A percentile compares a stretch with the other conserved stretches of the same genome.
Conservation (phyloP, 2,888 invertebrate species). For the Metellina segmentata region DNA sequence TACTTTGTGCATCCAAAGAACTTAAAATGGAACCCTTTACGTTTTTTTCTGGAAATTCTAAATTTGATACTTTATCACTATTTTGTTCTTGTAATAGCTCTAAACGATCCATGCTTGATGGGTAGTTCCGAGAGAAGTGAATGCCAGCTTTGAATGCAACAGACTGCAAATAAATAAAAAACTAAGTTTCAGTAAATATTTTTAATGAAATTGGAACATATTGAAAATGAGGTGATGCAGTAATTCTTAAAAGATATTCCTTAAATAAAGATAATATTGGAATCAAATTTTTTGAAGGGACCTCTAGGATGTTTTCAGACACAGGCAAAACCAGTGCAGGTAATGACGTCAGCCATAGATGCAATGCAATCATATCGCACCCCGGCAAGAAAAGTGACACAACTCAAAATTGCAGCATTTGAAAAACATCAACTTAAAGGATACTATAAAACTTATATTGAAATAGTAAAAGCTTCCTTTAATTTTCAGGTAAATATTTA, state of each 20-base stretch:
- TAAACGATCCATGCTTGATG: slow-evolving; percentile 69
- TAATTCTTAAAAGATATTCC: not conserved
- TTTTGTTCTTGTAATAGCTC: slow-evolving; percentile 43
- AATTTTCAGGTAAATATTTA: no score
- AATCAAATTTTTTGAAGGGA: not conserved
- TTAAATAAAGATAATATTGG: not conserved
- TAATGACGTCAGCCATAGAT: no score
- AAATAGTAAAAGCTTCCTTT: no score
- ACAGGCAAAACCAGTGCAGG: no score
- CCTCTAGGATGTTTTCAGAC: not conserved
- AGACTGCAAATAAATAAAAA: slow-evolving; percentile 52
- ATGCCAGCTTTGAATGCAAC: slow-evolving; percentile 78
- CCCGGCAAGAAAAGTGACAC: no score
- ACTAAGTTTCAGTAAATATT: not conserved
- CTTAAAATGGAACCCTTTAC: not conserved
- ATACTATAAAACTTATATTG: no score
- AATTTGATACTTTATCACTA: not conserved
- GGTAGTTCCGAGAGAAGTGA: slow-evolving; percentile 78
- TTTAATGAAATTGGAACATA: not conserved
- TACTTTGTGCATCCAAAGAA: not conserved
- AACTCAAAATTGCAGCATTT: no score
- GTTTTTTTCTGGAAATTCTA: not conserved
- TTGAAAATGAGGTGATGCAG: not conserved
- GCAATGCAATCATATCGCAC: no score
- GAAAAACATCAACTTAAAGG: no score